These are phyloP conservation scores for Molossus molossus DNA, from an alignment of 2,797 vertebrate genomes.

Conservation along the genomic window DNA sequence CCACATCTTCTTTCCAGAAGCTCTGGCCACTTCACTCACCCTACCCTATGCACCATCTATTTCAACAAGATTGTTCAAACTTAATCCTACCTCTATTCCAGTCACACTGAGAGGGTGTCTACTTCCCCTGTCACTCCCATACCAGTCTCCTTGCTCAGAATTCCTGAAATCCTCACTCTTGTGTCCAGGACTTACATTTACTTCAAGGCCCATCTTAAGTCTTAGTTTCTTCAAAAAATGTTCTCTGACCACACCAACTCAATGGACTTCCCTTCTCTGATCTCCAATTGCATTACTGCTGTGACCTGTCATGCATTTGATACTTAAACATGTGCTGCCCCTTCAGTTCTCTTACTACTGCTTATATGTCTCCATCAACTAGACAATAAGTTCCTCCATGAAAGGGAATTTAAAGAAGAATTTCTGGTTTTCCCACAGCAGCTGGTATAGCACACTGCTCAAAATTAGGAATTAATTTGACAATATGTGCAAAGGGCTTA, in stretches of 20 bases:
- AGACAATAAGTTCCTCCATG: background rate
- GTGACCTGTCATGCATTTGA: background rate
- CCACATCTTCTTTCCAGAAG: constrained; percentile 35
- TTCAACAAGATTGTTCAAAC: background rate
- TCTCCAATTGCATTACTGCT: background rate
- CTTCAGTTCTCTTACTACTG: background rate
- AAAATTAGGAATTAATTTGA: constrained; percentile 36
- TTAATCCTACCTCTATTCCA: background rate
- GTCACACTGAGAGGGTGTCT: background rate
- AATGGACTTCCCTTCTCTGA: background rate
- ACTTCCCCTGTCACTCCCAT: background rate
- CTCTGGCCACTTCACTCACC: background rate
- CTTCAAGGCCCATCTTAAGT: background rate
- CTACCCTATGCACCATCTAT: background rate
- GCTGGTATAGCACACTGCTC: background rate
- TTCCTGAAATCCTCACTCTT: background rate
- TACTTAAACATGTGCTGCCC: background rate
- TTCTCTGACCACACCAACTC: background rate
- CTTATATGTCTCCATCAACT: background rate
- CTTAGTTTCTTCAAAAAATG: constrained; percentile 52
- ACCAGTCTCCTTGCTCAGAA: background rate
- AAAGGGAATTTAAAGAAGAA: background rate
- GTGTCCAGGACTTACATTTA: background rate
- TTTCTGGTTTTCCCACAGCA: background rate
- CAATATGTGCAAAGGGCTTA: background rate